phyloP scores from a whole-genome alignment of 2,797 vertebrate genomes.

The Aphelocoma californica region DNA sequence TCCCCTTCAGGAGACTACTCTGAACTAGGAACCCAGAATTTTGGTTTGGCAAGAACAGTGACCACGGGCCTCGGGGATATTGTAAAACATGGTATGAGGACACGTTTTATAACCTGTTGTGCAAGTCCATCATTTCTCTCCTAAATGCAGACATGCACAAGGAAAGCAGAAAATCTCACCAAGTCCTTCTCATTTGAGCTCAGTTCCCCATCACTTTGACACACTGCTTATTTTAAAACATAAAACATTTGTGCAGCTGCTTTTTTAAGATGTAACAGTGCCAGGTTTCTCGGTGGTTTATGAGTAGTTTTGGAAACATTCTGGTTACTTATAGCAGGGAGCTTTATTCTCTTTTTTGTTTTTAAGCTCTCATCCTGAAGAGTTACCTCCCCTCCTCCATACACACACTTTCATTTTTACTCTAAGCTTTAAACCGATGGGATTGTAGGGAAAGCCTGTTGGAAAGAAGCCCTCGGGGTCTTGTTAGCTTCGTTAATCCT shows the following conservation, averaged over 20 bases:
- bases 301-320: conserved; percentile 44
- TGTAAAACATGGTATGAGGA: not conserved
- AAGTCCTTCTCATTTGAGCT: not conserved
- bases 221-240: not conserved
- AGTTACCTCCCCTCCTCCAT: not conserved
- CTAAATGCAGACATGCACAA: not conserved
- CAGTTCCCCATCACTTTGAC: not conserved
- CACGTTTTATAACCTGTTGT: not conserved
- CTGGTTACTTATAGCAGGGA: not conserved
- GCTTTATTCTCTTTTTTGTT: not conserved
- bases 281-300: not conserved
- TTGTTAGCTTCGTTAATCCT: conserved; percentile 33
- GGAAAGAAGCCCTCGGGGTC: not conserved
- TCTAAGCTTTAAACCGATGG: not conserved
- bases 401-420: not conserved
- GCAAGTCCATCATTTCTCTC: not conserved
- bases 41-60: not conserved
- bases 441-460: not conserved
- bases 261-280: not conserved
- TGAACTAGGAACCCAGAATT: not conserved
- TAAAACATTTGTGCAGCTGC: not conserved
- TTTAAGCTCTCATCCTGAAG: not conserved
- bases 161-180: not conserved
- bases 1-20: not conserved
- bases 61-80: not conserved